These are phyloP conservation scores for Neodiprion fabricii DNA, from an alignment of 1,140 invertebrate species.

Conservation along the genomic window DNA sequence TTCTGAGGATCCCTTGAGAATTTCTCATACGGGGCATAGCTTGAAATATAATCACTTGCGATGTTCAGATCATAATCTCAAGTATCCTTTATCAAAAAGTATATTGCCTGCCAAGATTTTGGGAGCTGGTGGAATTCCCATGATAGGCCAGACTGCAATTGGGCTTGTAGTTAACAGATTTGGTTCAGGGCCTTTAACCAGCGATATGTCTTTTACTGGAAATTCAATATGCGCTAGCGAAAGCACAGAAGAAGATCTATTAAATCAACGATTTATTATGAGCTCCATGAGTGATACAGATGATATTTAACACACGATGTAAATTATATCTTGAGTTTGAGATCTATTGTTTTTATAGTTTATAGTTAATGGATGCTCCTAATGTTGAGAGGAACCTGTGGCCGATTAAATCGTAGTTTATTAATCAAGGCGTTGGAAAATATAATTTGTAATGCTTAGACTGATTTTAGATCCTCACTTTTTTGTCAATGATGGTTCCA, in stretches of 20 bases:
- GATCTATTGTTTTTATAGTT: background rate
- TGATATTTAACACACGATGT: slow-evolving; percentile 43
- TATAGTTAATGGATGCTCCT: background rate
- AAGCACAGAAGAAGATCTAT: slow-evolving; percentile 42
- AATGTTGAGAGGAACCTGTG: background rate
- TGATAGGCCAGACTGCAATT: slow-evolving; percentile 53
- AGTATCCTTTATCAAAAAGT: slow-evolving; percentile 40
- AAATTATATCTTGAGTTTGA: background rate
- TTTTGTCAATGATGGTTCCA: no score
- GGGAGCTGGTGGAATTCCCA: slow-evolving; percentile 47
- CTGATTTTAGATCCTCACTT: no score
- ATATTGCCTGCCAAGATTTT: slow-evolving; percentile 35
- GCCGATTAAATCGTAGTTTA: background rate
- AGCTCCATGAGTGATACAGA: slow-evolving; percentile 49
- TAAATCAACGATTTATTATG: slow-evolving; percentile 48
- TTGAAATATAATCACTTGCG: slow-evolving; percentile 50
- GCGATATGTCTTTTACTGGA: slow-evolving; percentile 38
- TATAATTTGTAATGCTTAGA: no score
- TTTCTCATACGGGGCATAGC: slow-evolving; percentile 38
- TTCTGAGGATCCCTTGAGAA: slow-evolving; percentile 46
- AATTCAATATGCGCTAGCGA: slow-evolving; percentile 40
- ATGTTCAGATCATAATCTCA: slow-evolving; percentile 45
- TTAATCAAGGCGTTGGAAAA: no score
- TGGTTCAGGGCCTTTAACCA: slow-evolving; percentile 47
- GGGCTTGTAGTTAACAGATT: slow-evolving; percentile 55